Percentiles rank a stretch among this genome's conserved stretches.
These are phyloP conservation scores for Aspidiotus rigidus DNA, from an alignment of 2,888 invertebrate genomes.

Conservation along the genomic window DNA sequence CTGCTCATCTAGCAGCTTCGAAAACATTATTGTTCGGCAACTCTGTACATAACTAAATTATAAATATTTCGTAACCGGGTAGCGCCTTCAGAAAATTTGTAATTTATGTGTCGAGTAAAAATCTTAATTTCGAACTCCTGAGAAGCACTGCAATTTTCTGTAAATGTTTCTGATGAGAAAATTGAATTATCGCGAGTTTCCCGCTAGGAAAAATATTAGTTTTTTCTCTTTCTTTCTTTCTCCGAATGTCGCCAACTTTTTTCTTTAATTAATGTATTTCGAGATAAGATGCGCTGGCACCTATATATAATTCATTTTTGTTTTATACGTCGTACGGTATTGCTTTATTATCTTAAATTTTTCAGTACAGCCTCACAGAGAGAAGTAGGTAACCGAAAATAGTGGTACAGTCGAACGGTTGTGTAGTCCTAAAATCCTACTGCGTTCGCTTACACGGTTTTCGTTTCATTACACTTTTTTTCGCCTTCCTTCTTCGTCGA, in stretches of 20 bases:
- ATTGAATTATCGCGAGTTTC: conserved; percentile 34
- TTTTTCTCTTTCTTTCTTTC: conserved; percentile 19
- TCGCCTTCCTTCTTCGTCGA: conserved; percentile 14
- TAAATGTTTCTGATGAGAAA: conserved; percentile 32
- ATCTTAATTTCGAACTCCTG: conserved; percentile 4
- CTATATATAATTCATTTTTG: conserved; percentile 33
- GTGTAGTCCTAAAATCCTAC: conserved; percentile 24
- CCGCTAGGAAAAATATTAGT: conserved; percentile 34
- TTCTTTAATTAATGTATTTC: conserved; percentile 33
- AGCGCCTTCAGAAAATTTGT: background rate
- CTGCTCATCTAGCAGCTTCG: too few species aligned
- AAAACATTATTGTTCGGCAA: too few species aligned
- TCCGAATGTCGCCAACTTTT: conserved; percentile 32
- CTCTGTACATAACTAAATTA: too few species aligned
- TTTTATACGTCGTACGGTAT: conserved; percentile 29
- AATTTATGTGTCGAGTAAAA: background rate
- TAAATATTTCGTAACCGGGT: too few species aligned
- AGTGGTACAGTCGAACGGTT: conserved; percentile 19
- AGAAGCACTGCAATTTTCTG: conserved; percentile 25
- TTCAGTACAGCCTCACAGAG: background rate
- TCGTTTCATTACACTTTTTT: background rate
- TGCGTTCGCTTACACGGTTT: background rate
- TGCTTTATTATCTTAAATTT: conserved; percentile 32
- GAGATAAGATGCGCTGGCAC: conserved; percentile 33
- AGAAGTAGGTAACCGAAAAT: too few species aligned